Conservation (phyloP, 2,113 vertebrate species). For the Brienomyrus brachyistius region DNA sequence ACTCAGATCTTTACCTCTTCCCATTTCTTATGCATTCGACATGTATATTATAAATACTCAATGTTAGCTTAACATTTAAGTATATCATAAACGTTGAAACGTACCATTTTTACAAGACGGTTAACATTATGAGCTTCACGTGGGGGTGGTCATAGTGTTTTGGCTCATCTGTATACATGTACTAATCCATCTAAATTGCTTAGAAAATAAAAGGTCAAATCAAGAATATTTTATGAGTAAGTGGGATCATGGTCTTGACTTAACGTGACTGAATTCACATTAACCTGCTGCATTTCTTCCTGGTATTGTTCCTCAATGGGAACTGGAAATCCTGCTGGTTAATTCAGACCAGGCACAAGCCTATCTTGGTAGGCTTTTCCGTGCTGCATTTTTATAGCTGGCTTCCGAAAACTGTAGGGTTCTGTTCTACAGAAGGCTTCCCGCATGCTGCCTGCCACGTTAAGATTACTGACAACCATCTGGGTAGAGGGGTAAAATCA, state of each 20-base stretch:
- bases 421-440: neutral
- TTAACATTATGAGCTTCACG: neutral
- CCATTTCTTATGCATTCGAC: neutral
- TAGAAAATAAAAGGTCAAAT: neutral
- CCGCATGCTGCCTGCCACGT: neutral
- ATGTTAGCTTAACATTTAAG: neutral
- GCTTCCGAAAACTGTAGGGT: neutral
- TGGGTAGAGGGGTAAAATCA: neutral
- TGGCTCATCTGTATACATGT: neutral
- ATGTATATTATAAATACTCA: neutral
- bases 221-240: neutral
- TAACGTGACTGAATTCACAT: neutral
- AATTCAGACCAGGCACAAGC: constrained; percentile 1
- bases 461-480: neutral
- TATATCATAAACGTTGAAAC: neutral
- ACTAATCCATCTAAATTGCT: no score
- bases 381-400: neutral
- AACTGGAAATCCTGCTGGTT: neutral
- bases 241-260: neutral
- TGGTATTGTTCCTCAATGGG: constrained; percentile 1
- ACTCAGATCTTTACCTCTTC: neutral
- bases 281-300: neutral
- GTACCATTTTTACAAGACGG: neutral
- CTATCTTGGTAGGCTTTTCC: neutral
- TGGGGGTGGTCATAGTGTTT: neutral